A percentile compares a stretch with the other conserved stretches of the same genome.
Conservation (phyloP, 2,888 invertebrate species). For the Nysson spinosus region DNA sequence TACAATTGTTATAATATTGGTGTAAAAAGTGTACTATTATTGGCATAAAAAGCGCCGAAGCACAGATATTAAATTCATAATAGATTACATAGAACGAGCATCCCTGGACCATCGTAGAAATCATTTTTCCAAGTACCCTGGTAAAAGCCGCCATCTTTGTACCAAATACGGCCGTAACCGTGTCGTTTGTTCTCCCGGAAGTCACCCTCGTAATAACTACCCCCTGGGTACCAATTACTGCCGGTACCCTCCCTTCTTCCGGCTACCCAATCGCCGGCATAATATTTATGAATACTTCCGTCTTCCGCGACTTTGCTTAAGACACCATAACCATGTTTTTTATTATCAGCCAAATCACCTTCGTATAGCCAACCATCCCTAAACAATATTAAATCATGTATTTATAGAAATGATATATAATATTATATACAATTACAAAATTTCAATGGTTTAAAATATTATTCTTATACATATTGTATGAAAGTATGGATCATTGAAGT, state of each 20-base stretch:
- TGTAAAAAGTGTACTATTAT: too few species aligned
- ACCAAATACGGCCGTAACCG: constrained; percentile 83
- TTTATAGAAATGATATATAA: background rate
- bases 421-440: background rate
- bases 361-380: constrained; percentile 79
- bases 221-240: constrained; percentile 80
- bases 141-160: constrained; percentile 80
- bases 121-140: constrained; percentile 81
- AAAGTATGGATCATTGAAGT: too few species aligned
- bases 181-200: constrained; percentile 78
- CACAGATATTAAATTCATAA: background rate
- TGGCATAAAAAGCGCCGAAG: too few species aligned
- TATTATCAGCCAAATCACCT: constrained; percentile 81
- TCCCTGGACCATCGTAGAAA: constrained; percentile 79
- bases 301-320: constrained; percentile 64
- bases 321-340: constrained; percentile 81
- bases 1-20: too few species aligned
- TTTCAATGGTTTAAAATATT: background rate
- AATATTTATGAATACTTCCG: constrained; percentile 63
- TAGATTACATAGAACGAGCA: constrained; percentile 78
- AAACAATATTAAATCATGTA: constrained; percentile 5
- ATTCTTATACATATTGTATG: too few species aligned
- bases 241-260: constrained; percentile 82
- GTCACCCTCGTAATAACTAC: constrained; percentile 81
- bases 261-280: constrained; percentile 81